Conservation (phyloP, 2,888 invertebrate genomes). For the Tromatobia lineatoria region DNA sequence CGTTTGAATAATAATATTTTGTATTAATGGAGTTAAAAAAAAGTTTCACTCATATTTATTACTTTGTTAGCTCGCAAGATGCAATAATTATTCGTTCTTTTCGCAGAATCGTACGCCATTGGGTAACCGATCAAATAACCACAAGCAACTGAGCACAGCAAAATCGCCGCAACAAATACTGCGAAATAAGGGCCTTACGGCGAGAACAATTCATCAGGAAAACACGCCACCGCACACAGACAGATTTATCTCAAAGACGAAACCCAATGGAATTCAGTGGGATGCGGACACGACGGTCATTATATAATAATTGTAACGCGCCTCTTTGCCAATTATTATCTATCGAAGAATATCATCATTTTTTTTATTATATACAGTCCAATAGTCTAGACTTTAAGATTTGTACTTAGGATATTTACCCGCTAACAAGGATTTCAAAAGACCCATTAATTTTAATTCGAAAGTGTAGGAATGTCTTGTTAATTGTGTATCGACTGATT, state of each 20-base stretch:
- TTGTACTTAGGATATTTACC: conserved; percentile 41
- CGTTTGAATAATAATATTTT: no score
- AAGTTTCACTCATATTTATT: background rate
- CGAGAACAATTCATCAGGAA: conserved; percentile 74
- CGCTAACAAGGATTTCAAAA: conserved; percentile 31
- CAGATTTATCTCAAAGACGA: conserved; percentile 71
- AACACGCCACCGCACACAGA: conserved; percentile 79
- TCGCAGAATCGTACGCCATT: conserved; percentile 80
- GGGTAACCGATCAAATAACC: conserved; percentile 80
- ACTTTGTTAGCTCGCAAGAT: background rate
- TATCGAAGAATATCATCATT: conserved; percentile 27
- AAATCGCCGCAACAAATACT: conserved; percentile 76
- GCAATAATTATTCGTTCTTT: conserved; percentile 27
- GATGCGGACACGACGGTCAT: conserved; percentile 79
- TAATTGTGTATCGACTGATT: conserved; percentile 59
- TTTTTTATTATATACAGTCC: conserved; percentile 15
- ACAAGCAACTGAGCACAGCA: conserved; percentile 59
- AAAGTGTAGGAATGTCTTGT: conserved; percentile 22
- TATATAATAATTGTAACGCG: conserved; percentile 72
- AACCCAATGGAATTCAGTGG: conserved; percentile 76
- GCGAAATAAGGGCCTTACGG: conserved; percentile 71
- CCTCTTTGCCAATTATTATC: conserved; percentile 1
- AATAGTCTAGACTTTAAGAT: conserved; percentile 18
- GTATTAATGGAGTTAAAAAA: no score
- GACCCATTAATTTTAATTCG: conserved; percentile 13